These are phyloP conservation scores for Drosophila takahashii DNA, from an alignment of 1,140 invertebrate species.

Conservation along the genomic window DNA sequence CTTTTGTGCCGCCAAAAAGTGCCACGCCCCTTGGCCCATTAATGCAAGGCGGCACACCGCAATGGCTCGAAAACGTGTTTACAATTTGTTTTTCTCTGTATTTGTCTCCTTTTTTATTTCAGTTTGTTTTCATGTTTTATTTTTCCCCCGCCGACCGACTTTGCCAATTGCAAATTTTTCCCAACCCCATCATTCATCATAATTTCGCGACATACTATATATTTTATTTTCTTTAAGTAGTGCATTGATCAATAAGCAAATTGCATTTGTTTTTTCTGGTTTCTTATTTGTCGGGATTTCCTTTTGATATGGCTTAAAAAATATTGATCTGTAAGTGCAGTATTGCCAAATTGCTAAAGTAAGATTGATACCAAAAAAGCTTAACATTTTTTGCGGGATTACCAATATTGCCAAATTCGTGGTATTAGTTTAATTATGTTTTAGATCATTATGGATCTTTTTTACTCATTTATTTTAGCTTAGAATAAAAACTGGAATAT, in stretches of 20 bases:
- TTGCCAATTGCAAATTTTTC: conserved; percentile 40
- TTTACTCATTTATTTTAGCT: neutral
- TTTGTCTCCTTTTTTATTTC: conserved; percentile 38
- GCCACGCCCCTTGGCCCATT: conserved; percentile 52
- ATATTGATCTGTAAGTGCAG: conserved; percentile 1
- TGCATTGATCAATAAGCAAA: conserved; percentile 34
- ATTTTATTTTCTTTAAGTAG: conserved; percentile 20
- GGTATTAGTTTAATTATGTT: no score
- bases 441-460: neutral
- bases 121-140: conserved; percentile 36
- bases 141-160: conserved; percentile 12
- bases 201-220: conserved; percentile 29
- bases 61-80: conserved; percentile 65
- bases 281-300: conserved; percentile 1
- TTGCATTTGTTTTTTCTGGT: conserved; percentile 16
- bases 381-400: neutral
- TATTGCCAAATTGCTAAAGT: conserved; percentile 6
- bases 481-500: no score
- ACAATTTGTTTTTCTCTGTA: conserved; percentile 56
- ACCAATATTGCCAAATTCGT: neutral
- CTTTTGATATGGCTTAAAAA: conserved; percentile 9
- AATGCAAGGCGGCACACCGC: conserved; percentile 40
- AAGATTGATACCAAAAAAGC: neutral
- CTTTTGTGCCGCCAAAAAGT: conserved; percentile 56
- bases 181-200: conserved; percentile 47